phyloP scores from a whole-genome alignment of 2,113 vertebrate genomes.

The Thinocorus orbignyianus region DNA sequence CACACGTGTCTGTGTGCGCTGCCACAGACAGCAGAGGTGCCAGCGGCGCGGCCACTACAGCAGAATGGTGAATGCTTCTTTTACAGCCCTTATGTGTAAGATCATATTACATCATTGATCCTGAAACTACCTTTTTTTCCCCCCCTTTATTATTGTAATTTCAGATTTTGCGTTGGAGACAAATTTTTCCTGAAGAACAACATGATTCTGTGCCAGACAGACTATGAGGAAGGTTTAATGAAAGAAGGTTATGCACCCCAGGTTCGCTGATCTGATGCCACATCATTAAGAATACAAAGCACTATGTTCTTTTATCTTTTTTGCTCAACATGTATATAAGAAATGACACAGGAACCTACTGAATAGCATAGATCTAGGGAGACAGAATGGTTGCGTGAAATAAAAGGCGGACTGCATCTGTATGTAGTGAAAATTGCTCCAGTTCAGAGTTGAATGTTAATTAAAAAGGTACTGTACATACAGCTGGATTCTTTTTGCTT shows the following conservation, averaged over 20 bases:
- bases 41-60: fast-evolving
- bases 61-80: fast-evolving
- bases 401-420: conserved; percentile 77
- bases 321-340: conserved; percentile 80
- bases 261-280: conserved; percentile 86
- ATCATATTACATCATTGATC: background rate
- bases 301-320: conserved; percentile 82
- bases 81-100: background rate
- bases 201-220: conserved; percentile 99
- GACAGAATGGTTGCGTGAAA: conserved; percentile 71
- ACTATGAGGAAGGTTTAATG: conserved; percentile 99
- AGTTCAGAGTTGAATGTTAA: conserved; percentile 82
- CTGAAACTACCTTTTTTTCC: background rate
- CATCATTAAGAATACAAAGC: conserved; percentile 79
- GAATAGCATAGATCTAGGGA: conserved; percentile 90
- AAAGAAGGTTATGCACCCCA: conserved; percentile 97
- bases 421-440: conserved; percentile 81
- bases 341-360: conserved; percentile 81
- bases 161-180: conserved; percentile 98
- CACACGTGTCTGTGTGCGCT: fast-evolving
- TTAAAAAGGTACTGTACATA: conserved; percentile 83
- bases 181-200: conserved; percentile 99
- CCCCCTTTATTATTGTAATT: conserved; percentile 15
- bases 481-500: conserved; percentile 74
- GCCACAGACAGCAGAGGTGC: background rate